phyloP scores from a whole-genome alignment of 1,140 invertebrate genomes.

The Chrysomallon squamiferum region DNA sequence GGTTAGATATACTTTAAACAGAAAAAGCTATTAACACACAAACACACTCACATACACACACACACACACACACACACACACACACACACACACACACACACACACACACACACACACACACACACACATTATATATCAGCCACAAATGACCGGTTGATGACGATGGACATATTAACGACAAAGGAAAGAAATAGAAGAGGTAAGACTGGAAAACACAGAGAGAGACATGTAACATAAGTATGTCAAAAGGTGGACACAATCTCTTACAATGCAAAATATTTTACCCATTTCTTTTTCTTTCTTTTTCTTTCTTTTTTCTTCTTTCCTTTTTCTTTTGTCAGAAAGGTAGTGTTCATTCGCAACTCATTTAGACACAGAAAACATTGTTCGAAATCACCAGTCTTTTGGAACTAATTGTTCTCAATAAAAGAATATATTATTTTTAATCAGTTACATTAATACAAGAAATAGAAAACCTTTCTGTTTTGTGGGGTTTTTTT shows the following conservation, averaged over 20 bases:
- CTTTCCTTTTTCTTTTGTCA: neutral
- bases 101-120: slow-evolving; percentile 5
- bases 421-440: too few relatives aligned
- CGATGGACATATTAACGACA: too few relatives aligned
- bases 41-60: slow-evolving; percentile 2
- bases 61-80: slow-evolving; percentile 7
- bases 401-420: neutral
- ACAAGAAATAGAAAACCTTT: neutral
- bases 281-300: neutral
- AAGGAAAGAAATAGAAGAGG: too few relatives aligned
- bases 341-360: neutral
- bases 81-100: slow-evolving; percentile 13
- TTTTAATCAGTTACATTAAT: neutral
- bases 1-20: neutral
- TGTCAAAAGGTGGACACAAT: too few relatives aligned
- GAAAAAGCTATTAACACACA: neutral
- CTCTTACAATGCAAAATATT: neutral
- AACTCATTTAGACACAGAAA: neutral
- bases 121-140: neutral
- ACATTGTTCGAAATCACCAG: neutral
- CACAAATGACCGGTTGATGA: neutral
- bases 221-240: too few relatives aligned
- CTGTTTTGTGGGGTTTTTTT: neutral
- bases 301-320: neutral
- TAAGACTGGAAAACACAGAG: too few relatives aligned